Percentiles rank a stretch among this genome's conserved stretches.
phyloP scores from a whole-genome alignment of 2,113 vertebrate species.

The Nansenia antarctica region DNA sequence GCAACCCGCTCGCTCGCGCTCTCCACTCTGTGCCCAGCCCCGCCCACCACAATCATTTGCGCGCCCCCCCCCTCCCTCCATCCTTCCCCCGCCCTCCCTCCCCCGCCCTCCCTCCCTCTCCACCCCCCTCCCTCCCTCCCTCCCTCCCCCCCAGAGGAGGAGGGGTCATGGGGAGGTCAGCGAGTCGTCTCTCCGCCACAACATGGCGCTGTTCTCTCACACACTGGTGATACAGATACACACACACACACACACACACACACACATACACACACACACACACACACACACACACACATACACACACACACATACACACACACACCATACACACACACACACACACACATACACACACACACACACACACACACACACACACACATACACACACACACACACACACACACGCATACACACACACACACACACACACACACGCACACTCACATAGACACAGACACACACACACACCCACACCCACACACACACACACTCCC shows the following conservation, averaged over 20 bases:
- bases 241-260: background rate
- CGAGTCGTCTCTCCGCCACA: conserved; percentile 52
- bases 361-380: background rate
- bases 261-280: background rate
- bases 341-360: background rate
- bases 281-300: background rate
- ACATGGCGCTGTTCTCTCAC: conserved; percentile 62
- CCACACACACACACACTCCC: background rate
- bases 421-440: background rate
- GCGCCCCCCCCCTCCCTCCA: no score
- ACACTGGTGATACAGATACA: conserved; percentile 24
- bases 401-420: background rate
- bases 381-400: background rate
- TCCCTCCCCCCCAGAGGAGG: conserved; percentile 51
- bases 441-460: background rate
- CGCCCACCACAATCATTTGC: conserved; percentile 42
- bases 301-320: background rate
- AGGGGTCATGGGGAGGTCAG: conserved; percentile 82
- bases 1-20: conserved; percentile 62
- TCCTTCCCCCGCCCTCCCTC: no score
- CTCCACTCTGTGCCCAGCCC: conserved; percentile 39
- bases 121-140: no score
- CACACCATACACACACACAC: background rate
- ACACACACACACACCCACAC: background rate
- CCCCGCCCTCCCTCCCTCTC: no score